Evolutionary conservation across 1,140 invertebrate species (phyloP), one percentile per base, ranked within the genome.

Genomic region (Drosophila dunni): DNA sequence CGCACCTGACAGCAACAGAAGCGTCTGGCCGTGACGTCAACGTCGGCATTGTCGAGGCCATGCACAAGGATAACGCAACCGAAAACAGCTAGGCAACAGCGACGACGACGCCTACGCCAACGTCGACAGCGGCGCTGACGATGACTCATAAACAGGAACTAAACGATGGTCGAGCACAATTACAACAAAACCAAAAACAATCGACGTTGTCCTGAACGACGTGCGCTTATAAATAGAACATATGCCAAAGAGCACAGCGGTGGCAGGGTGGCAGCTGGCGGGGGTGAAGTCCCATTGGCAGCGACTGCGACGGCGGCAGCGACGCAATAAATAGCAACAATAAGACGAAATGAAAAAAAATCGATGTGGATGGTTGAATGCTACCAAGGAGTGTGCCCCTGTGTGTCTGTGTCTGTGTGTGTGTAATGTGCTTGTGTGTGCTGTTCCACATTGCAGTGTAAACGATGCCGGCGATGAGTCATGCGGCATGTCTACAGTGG

Each of bases 321-420:
- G 48, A 62, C 78, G 78, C 77, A 73, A 75, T 89, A 89, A 89
- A 88, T 89, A 88, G 80, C 84, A 84, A 84, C 84, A 89, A 89
- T 78, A 80, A 89, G 78, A 81, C 71, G 79, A 84, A 34, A 50
- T 5, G 24, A 48, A 17, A 36, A 89, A 89, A 89, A 89, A 89
- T 89, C 85, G 84, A 89, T 89, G 85, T 75, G 81, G 85, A 70
- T 89, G 86, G 63, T 50, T 81, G 80, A 81, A 70, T 77, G 70
- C 65, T 70, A 79, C 74, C 74, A 81, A 81, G 79, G 74, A 82
- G 74, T 54, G 69, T 67, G 68, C 40, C 42, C 29, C 60, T 45
- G 40, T 71, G 44, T 62, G 51, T 20, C 17, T 62, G 44, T 81
- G 69, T 82, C 72, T 65, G 24, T 62, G 44, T 81, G 69, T 82